A percentile compares a stretch with the other conserved stretches of the same genome.
Evolutionary conservation across 2,888 invertebrate species (phyloP).

Genomic region (Gymnocheta viridis): DNA sequence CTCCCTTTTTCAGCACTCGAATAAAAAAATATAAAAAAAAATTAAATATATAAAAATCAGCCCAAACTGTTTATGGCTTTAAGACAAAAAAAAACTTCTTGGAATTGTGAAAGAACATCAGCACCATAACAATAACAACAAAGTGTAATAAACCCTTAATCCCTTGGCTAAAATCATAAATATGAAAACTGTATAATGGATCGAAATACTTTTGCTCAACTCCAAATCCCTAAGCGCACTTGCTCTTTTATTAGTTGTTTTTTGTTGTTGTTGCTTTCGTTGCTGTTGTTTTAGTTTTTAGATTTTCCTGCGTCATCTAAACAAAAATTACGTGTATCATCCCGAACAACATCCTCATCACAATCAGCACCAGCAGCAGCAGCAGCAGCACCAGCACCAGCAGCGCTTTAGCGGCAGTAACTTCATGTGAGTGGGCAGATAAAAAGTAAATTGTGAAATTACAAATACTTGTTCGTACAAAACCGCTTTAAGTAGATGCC

Average conservation of each 20-base stretch:
- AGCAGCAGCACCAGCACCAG: neutral
- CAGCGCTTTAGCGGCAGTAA: neutral
- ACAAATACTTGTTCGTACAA: conserved; percentile 27
- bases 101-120: conserved; percentile 19
- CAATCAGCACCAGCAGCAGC: conserved; percentile 7
- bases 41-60: neutral
- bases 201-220: conserved; percentile 66
- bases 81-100: conserved; percentile 45
- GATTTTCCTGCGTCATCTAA: conserved; percentile 51
- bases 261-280: conserved; percentile 29
- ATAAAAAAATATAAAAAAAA: neutral
- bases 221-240: conserved; percentile 64
- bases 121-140: conserved; percentile 40
- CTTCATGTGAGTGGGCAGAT: conserved; percentile 58
- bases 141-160: conserved; percentile 66
- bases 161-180: conserved; percentile 70
- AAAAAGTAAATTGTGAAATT: conserved; percentile 44
- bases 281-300: neutral
- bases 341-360: conserved; percentile 33
- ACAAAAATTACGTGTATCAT: conserved; percentile 56
- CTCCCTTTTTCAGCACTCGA: conserved; percentile 46
- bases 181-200: conserved; percentile 68
- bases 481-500: conserved; percentile 38
- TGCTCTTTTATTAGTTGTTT: conserved; percentile 43
- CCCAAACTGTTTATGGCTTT: conserved; percentile 49